Evolutionary conservation across 2,797 vertebrate genomes (phyloP).

Genomic region (Chaetophractus vellerosus): DNA sequence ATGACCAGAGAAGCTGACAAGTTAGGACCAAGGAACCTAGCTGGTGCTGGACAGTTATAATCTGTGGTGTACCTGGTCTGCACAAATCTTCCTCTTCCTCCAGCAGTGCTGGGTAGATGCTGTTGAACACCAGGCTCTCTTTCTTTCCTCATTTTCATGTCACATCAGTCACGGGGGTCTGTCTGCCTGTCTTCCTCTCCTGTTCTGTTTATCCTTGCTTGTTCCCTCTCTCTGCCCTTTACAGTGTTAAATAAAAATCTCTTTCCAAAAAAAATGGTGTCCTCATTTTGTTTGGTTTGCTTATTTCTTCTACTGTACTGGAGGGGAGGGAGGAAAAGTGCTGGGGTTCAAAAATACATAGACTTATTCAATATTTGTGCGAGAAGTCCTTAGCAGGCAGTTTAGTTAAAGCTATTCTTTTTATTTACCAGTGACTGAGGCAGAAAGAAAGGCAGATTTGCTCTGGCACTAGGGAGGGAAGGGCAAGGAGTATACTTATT

Average conservation of each 20-base stretch:
- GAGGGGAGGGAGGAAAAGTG: background rate
- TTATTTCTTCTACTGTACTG: constrained; percentile 36
- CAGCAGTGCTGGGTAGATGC: background rate
- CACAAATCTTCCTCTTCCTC: background rate
- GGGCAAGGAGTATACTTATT: background rate
- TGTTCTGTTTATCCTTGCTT: background rate
- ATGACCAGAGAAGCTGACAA: background rate
- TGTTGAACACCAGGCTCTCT: background rate
- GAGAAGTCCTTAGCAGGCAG: background rate
- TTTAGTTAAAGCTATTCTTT: background rate
- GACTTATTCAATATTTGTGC: background rate
- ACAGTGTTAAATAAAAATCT: constrained; percentile 69
- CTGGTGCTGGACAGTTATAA: background rate
- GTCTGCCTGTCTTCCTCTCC: background rate
- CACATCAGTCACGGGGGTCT: background rate
- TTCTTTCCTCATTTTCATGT: background rate
- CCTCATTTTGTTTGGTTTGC: constrained; percentile 46
- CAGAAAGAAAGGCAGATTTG: background rate
- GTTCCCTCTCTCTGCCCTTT: constrained; percentile 52
- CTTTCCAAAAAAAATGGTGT: background rate
- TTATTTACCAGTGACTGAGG: background rate
- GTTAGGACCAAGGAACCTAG: background rate
- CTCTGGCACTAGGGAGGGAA: background rate
- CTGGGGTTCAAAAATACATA: background rate
- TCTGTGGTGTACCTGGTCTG: background rate